Conservation (phyloP, 2,888 invertebrate species). For the Nomada lathburiana region DNA sequence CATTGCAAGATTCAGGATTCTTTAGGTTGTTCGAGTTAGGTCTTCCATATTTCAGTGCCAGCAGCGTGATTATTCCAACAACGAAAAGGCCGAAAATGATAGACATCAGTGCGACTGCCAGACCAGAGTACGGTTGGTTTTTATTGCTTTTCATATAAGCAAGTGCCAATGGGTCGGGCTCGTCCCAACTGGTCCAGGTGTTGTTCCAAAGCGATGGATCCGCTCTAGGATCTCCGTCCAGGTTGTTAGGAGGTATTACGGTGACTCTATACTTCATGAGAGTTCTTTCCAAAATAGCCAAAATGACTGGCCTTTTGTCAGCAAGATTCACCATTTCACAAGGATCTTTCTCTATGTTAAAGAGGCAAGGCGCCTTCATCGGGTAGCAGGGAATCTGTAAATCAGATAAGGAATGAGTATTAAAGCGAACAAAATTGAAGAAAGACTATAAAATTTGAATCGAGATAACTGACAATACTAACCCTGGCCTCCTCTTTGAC, state of each 20-base stretch:
- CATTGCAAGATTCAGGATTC: background rate
- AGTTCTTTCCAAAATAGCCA: slow-evolving; percentile 84
- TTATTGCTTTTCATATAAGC: background rate
- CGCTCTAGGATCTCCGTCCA: slow-evolving; percentile 84
- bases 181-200: slow-evolving; percentile 87
- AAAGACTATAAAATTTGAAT: background rate
- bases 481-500: slow-evolving; percentile 66
- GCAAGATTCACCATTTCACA: slow-evolving; percentile 85
- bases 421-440: background rate
- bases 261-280: slow-evolving; percentile 83
- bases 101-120: slow-evolving; percentile 7
- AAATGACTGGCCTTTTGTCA: slow-evolving; percentile 79
- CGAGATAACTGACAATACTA: background rate
- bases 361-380: slow-evolving; percentile 80
- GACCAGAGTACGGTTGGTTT: background rate
- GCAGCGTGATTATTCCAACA: slow-evolving; percentile 20
- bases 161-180: slow-evolving; percentile 70
- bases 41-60: slow-evolving; percentile 20
- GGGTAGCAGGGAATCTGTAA: slow-evolving; percentile 78
- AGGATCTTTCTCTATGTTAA: slow-evolving; percentile 83
- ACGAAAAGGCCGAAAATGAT: slow-evolving; percentile 37
- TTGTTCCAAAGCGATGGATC: slow-evolving; percentile 86
- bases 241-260: slow-evolving; percentile 84
- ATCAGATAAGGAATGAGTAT: slow-evolving; percentile 5
- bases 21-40: background rate